Evolutionary conservation across 1,140 invertebrate species (phyloP).

Genomic region (Drosophila pectinifera): DNA sequence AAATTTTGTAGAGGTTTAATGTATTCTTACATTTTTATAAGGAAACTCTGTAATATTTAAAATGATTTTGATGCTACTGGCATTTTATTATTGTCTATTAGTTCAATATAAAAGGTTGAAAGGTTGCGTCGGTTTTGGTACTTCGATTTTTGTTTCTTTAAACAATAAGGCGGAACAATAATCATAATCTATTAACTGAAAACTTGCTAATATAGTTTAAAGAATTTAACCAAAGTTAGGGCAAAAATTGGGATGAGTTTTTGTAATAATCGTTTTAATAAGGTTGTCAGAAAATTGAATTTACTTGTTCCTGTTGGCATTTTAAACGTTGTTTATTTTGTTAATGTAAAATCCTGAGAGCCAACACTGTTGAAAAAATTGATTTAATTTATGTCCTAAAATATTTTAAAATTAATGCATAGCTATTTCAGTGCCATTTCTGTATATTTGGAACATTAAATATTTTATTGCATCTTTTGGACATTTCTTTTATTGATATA

Average conservation of each 20-base stretch:
- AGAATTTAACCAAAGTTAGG: neutral
- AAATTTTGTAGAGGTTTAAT: neutral
- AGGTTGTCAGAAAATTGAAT: neutral
- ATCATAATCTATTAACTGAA: neutral
- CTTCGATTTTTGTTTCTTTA: neutral
- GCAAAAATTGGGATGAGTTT: no score
- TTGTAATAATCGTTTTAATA: neutral
- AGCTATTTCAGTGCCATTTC: no score
- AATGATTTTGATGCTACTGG: neutral
- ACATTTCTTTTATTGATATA: neutral
- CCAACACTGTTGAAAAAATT: neutral
- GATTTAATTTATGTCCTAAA: no score
- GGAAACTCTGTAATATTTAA: neutral
- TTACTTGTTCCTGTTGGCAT: neutral
- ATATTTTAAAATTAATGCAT: no score
- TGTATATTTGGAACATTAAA: neutral
- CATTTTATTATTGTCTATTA: neutral
- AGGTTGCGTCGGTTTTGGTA: neutral
- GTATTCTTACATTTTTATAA: neutral
- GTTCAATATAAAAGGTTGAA: neutral
- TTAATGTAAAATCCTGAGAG: neutral
- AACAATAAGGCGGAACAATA: accelerated
- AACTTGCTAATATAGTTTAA: neutral
- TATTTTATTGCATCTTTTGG: neutral
- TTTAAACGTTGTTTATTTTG: neutral